phyloP scores from a whole-genome alignment of 2,888 invertebrate species.

The Caenorhabditis panamensis region DNA sequence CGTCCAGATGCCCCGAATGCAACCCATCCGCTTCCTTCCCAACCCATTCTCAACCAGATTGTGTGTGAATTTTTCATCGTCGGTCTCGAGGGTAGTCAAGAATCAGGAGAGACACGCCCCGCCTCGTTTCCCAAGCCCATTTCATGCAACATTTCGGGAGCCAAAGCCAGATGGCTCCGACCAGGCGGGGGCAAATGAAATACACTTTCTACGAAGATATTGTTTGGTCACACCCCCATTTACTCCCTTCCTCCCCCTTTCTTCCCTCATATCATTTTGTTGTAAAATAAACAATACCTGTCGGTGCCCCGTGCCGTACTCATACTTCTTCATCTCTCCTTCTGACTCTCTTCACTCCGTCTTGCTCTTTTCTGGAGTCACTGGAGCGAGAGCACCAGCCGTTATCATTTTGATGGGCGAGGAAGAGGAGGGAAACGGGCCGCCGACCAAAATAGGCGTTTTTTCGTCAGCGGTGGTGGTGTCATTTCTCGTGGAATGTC shows the following conservation, averaged over 20 bases:
- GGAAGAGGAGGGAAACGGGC: background rate
- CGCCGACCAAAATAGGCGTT: conserved; percentile 34
- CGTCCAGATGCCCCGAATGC: conserved; percentile 29
- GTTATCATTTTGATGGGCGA: conserved; percentile 31
- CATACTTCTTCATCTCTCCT: conserved; percentile 2
- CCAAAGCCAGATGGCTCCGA: background rate
- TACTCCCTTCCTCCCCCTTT: background rate
- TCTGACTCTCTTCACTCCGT: conserved; percentile 14
- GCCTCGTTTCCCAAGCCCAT: background rate
- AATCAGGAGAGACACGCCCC: conserved; percentile 13
- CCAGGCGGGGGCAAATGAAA: conserved; percentile 9
- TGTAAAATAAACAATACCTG: conserved; percentile 15
- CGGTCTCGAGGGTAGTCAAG: background rate
- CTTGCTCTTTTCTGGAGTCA: conserved; percentile 10
- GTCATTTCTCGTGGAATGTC: background rate
- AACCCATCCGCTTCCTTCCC: background rate
- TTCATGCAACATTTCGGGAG: conserved; percentile 20
- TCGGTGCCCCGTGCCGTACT: conserved; percentile 8
- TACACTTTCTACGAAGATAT: background rate
- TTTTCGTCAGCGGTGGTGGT: conserved; percentile 28
- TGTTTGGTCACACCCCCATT: background rate
- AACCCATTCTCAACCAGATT: conserved; percentile 38
- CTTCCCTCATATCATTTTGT: background rate
- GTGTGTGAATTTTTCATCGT: conserved; percentile 49
- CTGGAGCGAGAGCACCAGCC: background rate